phyloP scores from a whole-genome alignment of 2,113 vertebrate genomes.

The Albula goreensis region DNA sequence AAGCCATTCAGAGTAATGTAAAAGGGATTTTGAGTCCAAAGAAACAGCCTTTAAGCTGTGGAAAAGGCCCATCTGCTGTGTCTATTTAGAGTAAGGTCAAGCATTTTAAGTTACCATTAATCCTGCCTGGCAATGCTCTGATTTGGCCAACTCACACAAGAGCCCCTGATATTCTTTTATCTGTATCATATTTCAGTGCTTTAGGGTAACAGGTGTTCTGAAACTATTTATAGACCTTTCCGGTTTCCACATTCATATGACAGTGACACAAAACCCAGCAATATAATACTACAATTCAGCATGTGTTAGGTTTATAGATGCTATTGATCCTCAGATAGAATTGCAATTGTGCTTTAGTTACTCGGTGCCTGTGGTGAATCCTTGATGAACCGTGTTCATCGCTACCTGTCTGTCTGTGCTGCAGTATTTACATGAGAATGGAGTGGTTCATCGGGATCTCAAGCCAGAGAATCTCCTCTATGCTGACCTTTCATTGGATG shows the following conservation, averaged over 20 bases:
- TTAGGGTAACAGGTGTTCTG: conserved; percentile 2
- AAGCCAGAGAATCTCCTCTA: conserved; percentile 89
- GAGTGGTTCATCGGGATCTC: conserved; percentile 77
- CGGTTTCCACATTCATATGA: not conserved
- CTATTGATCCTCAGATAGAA: no score
- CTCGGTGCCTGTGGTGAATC: not conserved
- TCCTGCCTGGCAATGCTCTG: conserved; percentile 25
- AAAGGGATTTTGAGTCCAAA: conserved; percentile 1
- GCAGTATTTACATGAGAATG: conserved; percentile 76
- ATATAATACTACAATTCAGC: not conserved
- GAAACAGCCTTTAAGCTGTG: conserved; percentile 4
- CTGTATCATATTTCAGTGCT: conserved; percentile 3
- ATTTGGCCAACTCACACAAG: conserved; percentile 28
- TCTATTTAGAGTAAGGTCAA: conserved; percentile 30
- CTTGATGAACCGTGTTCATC: not conserved
- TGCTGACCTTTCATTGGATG: conserved; percentile 75
- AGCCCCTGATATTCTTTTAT: conserved; percentile 13
- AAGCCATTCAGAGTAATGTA: conserved; percentile 2
- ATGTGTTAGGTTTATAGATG: not conserved
- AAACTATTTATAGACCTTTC: not conserved
- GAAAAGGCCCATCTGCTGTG: conserved; percentile 26
- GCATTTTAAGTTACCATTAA: conserved; percentile 40
- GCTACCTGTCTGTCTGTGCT: conserved; percentile 39
- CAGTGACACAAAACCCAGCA: not conserved
- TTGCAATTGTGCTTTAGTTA: not conserved